phyloP scores from a whole-genome alignment of 2,888 invertebrate species.

The Drosophila aldrichi region DNA sequence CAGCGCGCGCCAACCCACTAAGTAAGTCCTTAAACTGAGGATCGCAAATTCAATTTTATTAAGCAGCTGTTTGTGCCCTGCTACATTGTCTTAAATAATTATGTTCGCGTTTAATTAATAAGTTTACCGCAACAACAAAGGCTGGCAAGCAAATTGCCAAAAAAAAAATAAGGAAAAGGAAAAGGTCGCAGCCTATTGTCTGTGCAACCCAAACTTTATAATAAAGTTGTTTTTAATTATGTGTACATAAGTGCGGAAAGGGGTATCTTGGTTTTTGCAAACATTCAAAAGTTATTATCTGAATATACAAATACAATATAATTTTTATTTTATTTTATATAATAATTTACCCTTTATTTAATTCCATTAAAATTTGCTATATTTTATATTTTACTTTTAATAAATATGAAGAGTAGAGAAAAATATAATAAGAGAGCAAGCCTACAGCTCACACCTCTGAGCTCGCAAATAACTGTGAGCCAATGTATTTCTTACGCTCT shows the following conservation, averaged over 20 bases:
- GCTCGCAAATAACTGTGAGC: too few relatives aligned
- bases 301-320: too few relatives aligned
- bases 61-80: slow-evolving; percentile 40
- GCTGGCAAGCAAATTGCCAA: slow-evolving; percentile 4
- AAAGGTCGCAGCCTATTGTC: slow-evolving; percentile 50
- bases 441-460: too few relatives aligned
- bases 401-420: too few relatives aligned
- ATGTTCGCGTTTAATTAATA: slow-evolving; percentile 70
- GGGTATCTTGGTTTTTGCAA: neutral
- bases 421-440: too few relatives aligned
- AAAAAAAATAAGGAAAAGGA: neutral
- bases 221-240: slow-evolving; percentile 33
- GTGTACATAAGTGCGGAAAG: neutral
- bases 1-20: neutral
- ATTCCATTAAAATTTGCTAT: too few relatives aligned
- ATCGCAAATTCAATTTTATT: slow-evolving; percentile 70
- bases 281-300: too few relatives aligned
- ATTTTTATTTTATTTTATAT: too few relatives aligned
- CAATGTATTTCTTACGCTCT: too few relatives aligned
- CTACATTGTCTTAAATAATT: slow-evolving; percentile 61
- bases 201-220: slow-evolving; percentile 48
- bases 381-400: too few relatives aligned
- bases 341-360: too few relatives aligned
- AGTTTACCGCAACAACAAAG: slow-evolving; percentile 52
- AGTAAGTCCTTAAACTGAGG: slow-evolving; percentile 31